Evolutionary conservation across 92 coral and sea anemone genomes (phyloP), one percentile per base, ranked within the genome.

Genomic region (Muricea muricata): DNA sequence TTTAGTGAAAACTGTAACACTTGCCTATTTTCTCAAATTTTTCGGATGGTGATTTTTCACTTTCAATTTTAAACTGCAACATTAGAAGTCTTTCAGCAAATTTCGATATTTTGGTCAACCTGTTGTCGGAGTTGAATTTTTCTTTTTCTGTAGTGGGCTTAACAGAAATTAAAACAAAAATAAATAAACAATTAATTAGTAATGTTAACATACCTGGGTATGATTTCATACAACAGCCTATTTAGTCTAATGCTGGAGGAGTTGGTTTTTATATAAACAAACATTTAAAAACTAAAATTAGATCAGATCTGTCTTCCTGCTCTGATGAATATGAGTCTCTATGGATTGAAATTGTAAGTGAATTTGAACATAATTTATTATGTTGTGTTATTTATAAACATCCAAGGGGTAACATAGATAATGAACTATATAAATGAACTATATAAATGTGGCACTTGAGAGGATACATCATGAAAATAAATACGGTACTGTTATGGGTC

Each of bases 321-420:
- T 65, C 42, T n/a, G 14, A 26, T 23, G 83, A 78, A 14, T 78
- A 52, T 50, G 84, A 57, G n/a, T n/a, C n/a, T n/a, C n/a, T n/a
- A n/a, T n/a, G n/a, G n/a, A n/a, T n/a, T n/a, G n/a, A n/a, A n/a
- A n/a, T n/a, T n/a, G n/a, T n/a, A n/a, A n/a, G n/a, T n/a, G n/a
- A n/a, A n/a, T n/a, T n/a, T n/a, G n/a, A n/a, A n/a, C n/a, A n/a
- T n/a, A n/a, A n/a, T n/a, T n/a, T n/a, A n/a, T n/a, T n/a, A n/a
- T n/a, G n/a, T 57, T 89, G 89, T 66, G 89, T 89, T 17, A 65
- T 90, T 12, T 90, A 90, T 57, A 83, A 91, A 68, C 93, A 90
- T 61, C 93, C 91, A 14, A 76, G 75, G 65, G 81, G 80, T 63
- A 80, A 84, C 40, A 35, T 84, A 17, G 89, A 79, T 55, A 82